These are phyloP conservation scores for Cyanocitta stelleri DNA, from an alignment of 2,113 vertebrate genomes.

Conservation along the genomic window DNA sequence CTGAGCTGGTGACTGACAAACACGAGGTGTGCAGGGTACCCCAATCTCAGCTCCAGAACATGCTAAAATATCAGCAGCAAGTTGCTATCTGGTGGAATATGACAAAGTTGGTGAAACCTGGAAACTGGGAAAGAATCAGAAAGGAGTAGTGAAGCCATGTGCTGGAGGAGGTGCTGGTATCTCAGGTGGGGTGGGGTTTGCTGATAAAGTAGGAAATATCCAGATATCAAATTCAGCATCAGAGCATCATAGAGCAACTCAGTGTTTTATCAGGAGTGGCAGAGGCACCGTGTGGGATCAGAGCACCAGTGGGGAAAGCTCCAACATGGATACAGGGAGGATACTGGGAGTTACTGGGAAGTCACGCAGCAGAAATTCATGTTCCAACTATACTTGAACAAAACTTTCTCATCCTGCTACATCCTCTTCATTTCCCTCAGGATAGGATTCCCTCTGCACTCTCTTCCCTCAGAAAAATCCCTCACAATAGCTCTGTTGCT, in stretches of 20 bases:
- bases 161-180: not conserved
- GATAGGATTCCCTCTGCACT: accelerated
- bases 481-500: not conserved
- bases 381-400: not conserved
- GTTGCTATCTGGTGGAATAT: not conserved
- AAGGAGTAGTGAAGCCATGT: accelerated
- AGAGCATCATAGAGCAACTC: not conserved
- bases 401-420: not conserved
- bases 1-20: not conserved
- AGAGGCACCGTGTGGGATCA: not conserved
- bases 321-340: not conserved
- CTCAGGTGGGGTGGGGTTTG: not conserved
- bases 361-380: accelerated
- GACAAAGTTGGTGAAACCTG: not conserved
- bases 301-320: not conserved
- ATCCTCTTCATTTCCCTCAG: not conserved
- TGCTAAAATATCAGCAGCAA: not conserved
- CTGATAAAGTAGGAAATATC: not conserved
- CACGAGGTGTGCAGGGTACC: too few relatives aligned
- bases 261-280: not conserved
- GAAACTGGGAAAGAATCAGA: not conserved
- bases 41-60: not conserved
- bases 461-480: not conserved
- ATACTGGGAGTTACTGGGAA: not conserved
- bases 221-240: not conserved